phyloP scores from a whole-genome alignment of 2,888 invertebrate species.

The Andrena haemorrhoa region DNA sequence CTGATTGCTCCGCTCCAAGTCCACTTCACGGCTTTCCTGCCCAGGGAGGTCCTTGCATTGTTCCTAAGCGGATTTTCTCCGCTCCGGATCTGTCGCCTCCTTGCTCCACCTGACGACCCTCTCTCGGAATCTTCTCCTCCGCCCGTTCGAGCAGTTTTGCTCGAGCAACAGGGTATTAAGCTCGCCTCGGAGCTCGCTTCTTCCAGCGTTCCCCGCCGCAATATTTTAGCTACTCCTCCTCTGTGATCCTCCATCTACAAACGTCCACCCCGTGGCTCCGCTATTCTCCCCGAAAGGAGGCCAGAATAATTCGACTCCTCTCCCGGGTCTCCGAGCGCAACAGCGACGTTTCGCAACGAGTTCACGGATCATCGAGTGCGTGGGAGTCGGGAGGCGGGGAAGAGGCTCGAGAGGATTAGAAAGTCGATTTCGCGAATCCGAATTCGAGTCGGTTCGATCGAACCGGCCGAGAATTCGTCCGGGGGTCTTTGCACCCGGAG shows the following conservation, averaged over 20 bases:
- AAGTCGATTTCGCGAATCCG: conserved; percentile 58
- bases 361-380: conserved; percentile 26
- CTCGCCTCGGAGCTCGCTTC: not conserved
- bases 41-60: conserved; percentile 35
- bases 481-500: conserved; percentile 62
- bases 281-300: not conserved
- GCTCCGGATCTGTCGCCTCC: not conserved
- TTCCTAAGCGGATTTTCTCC: conserved; percentile 47
- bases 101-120: conserved; percentile 1
- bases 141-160: not conserved
- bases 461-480: conserved; percentile 38
- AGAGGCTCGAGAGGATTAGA: conserved; percentile 50
- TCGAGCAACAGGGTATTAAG: not conserved
- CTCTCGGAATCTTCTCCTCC: not conserved
- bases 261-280: not conserved
- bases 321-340: not conserved
- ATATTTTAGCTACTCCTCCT: not conserved
- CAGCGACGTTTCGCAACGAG: conserved; percentile 22
- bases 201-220: not conserved
- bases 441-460: conserved; percentile 55
- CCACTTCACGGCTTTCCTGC: conserved; percentile 22
- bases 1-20: conserved; percentile 34
- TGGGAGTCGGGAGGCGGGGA: conserved; percentile 21
- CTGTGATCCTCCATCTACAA: not conserved
- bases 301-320: not conserved